A percentile compares a stretch with the other conserved stretches of the same genome.
Conservation (phyloP, 2,888 invertebrate species). For the Xanthia icteritia region DNA sequence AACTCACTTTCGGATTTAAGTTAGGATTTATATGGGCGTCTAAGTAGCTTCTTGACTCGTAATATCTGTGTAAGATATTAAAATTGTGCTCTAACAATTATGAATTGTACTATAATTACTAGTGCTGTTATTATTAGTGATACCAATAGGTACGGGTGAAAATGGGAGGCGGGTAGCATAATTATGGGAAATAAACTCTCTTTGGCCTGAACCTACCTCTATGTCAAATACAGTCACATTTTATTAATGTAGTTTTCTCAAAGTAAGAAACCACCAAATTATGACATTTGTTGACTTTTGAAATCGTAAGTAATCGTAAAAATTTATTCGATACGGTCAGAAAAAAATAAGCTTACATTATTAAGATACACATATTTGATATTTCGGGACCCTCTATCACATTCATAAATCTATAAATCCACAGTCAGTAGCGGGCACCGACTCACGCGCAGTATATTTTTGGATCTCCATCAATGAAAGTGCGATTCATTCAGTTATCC, state of each 20-base stretch:
- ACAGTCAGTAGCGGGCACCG: conserved; percentile 70
- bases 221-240: background rate
- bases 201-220: background rate
- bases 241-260: background rate
- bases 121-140: background rate
- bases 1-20: too few species aligned
- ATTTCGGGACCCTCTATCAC: conserved; percentile 49
- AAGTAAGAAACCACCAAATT: background rate
- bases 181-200: background rate
- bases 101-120: background rate
- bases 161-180: background rate
- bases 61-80: background rate
- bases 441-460: conserved; percentile 81
- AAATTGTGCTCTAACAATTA: background rate
- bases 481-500: conserved; percentile 82
- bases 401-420: conserved; percentile 69
- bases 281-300: background rate
- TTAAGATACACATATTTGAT: background rate
- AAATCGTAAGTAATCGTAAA: background rate
- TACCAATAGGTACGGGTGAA: background rate
- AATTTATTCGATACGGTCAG: background rate
- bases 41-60: background rate
- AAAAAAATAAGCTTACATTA: background rate
- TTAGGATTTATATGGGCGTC: too few species aligned
- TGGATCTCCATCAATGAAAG: conserved; percentile 85